Base-by-base conservation (phyloP, 1,140 invertebrate genomes). In the Brachionus calyciflorus region DNA sequence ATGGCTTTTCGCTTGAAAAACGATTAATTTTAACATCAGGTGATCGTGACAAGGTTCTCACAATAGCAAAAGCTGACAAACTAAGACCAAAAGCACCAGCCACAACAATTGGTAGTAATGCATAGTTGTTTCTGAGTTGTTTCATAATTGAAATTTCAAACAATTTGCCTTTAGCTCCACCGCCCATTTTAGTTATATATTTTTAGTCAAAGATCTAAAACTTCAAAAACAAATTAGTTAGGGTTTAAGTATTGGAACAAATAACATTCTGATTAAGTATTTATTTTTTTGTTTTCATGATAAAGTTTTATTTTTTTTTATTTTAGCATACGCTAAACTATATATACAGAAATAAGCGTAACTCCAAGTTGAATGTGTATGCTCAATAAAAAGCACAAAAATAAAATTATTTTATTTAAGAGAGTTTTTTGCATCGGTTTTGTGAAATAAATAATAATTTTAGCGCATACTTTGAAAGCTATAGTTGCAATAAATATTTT, bases 151-250 rank as follows among this genome's bases (percentile, higher is more conserved):
- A 51, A 40, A 73, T 28, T 33, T 73, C 69, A 37, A 73, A 73
- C 17, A 73, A 3, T 73, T 73, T 73, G 24, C 69, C 69, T 73
- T 73, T 73, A 55, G 46, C 51, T 73, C 40, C 69, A 51, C 69
- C 69, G 69, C 69, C 69, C 69, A 73, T 73, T 33, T 73, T 73
- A 3, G 5, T 57, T 17, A 5, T 12, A 7, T 51, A 5, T 51
- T 5, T n/a, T n/a, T n/a, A n/a, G n/a, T n/a, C n/a, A n/a, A n/a
- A n/a, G n/a, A n/a, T n/a, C n/a, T n/a, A n/a, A n/a, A n/a, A n/a
- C n/a, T n/a, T n/a, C n/a, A n/a, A n/a, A n/a, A n/a, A n/a, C n/a
- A n/a, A n/a, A n/a, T n/a, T n/a, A n/a, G n/a, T n/a, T n/a, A n/a
- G n/a, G n/a, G n/a, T n/a, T n/a, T n/a, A n/a, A n/a, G n/a, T n/a